Base-by-base conservation (phyloP, 2,888 invertebrate species). In the Caenorhabditis parvicauda region DNA sequence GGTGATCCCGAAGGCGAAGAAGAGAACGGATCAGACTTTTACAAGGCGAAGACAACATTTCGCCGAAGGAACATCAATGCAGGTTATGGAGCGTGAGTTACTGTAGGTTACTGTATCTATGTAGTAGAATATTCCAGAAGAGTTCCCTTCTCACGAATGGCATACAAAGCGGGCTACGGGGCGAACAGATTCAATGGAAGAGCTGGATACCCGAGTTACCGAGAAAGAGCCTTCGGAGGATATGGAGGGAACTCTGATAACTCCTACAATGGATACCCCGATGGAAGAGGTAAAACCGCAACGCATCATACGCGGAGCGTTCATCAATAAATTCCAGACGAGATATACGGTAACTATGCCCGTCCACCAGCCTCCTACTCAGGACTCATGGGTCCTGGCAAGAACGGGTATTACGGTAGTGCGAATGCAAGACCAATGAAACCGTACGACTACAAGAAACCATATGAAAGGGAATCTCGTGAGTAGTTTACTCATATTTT, bases 121-220 rank as follows among this genome's bases (percentile, higher is more conserved):
- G 14, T 17, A 32, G 25, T 14, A 25, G 35, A 17, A n/a, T 50
- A 44, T 24, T 32, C 14, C 12, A 22, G 29, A 0, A 49, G 54
- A 17, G 50, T 63, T 22, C 66, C 66, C 5, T 66, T 66, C 32
- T 44, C 35, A 25, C 25, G 62, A 39, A 66, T 63, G 63, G 53
- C 59, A 5, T 63, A 63, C 35, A 59, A 61, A 24, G 25, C 55
- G 0, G 65, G 65, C 1, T 65, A 65, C 35, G 65, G 65, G n/a
- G 56, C 59, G 7, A 62, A 62, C 35, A 50, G 64, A 12, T 52
- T 59, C 43, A 47, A 49, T 1, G 45, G 42, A 19, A 24, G 45
- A 1, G 27, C 37, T 1, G 45, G 38, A 1, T 44, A 44, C 17
- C 24, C 22, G 3, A 47, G 46, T 19, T 12, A 22, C 6, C 27